Conservation (phyloP, 2,888 invertebrate species). For the Latrodectus hesperus region DNA sequence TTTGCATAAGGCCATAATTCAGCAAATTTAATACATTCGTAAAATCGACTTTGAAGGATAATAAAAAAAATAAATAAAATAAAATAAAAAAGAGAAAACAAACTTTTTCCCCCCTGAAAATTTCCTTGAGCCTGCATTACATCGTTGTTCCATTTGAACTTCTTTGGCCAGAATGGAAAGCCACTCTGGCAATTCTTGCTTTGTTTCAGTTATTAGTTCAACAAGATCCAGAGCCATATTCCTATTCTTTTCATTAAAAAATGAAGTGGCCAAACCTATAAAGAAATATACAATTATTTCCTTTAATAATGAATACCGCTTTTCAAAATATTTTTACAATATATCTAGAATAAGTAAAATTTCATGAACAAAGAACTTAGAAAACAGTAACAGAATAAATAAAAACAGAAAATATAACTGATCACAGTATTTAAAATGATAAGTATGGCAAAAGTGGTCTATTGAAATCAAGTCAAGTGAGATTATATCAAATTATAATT, state of each 20-base stretch:
- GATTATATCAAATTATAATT: no score
- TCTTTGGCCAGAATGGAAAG: conserved; percentile 84
- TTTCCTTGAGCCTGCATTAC: conserved; percentile 53
- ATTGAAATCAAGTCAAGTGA: no score
- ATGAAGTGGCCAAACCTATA: conserved; percentile 94
- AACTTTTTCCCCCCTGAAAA: conserved; percentile 65
- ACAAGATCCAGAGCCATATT: conserved; percentile 94
- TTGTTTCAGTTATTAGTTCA: conserved; percentile 94
- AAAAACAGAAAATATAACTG: no score
- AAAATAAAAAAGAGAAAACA: conserved; percentile 6
- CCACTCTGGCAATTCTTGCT: conserved; percentile 95
- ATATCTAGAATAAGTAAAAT: no score
- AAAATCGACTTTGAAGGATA: not conserved
- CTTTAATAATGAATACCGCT: not conserved
- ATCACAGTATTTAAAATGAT: no score
- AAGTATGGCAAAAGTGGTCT: no score
- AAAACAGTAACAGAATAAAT: no score
- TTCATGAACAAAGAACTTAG: no score
- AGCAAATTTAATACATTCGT: not conserved
- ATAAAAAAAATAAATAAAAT: not conserved
- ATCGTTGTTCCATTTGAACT: conserved; percentile 73
- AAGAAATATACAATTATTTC: conserved; percentile 2
- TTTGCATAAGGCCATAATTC: no score
- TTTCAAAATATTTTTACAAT: no score
- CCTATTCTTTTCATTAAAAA: conserved; percentile 98